Conservation (phyloP, 2,888 invertebrate species). For the Nomada lathburiana region DNA sequence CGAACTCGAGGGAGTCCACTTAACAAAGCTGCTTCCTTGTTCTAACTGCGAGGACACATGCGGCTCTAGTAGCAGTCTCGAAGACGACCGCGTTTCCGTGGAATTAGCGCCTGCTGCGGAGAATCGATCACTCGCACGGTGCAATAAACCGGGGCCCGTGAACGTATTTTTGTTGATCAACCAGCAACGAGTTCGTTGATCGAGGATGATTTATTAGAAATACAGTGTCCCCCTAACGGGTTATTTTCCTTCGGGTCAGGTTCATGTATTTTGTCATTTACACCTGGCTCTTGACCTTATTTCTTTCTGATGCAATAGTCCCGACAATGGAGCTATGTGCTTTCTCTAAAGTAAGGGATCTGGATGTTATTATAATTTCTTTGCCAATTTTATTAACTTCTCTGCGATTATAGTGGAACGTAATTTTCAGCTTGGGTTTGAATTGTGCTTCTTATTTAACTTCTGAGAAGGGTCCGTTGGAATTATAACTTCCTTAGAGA, state of each 20-base stretch:
- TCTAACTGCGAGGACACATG: slow-evolving; percentile 7
- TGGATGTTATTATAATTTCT: too few species aligned
- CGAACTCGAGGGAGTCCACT: neutral
- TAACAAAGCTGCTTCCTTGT: slow-evolving; percentile 35
- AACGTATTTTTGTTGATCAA: neutral
- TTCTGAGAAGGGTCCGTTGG: too few species aligned
- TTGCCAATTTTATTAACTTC: too few species aligned
- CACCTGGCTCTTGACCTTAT: neutral
- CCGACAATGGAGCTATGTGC: too few species aligned
- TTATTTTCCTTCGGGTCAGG: neutral
- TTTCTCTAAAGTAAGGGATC: too few species aligned
- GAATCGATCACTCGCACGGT: slow-evolving; percentile 31
- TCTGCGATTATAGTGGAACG: too few species aligned
- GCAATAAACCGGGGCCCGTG: slow-evolving; percentile 16
- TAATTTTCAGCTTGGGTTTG: too few species aligned
- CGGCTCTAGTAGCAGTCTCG: neutral
- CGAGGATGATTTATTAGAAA: neutral
- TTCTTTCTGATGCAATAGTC: too few species aligned
- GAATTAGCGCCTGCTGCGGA: slow-evolving; percentile 33
- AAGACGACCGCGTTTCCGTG: slow-evolving; percentile 24
- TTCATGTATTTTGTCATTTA: neutral
- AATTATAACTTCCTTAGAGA: too few species aligned
- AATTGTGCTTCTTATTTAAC: too few species aligned
- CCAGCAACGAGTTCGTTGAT: slow-evolving; percentile 6
- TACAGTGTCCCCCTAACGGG: neutral